Evolutionary conservation across 2,888 invertebrate species (phyloP).

Genomic region (Hoplodrina ambigua): DNA sequence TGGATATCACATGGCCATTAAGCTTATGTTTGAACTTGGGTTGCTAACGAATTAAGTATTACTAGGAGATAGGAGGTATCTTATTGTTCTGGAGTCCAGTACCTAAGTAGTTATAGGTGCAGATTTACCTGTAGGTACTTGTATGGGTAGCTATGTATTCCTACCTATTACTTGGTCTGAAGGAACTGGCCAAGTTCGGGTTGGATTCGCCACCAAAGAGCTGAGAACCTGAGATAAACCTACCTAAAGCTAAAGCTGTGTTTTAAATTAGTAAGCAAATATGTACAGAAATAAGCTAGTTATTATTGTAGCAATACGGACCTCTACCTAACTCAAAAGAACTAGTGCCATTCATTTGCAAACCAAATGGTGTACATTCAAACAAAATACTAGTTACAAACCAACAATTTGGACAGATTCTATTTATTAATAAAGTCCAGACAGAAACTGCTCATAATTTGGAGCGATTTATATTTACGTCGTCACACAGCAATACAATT

Average conservation of each 20-base stretch:
- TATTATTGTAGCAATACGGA: neutral
- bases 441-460: constrained; percentile 58
- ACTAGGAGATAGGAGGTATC: constrained; percentile 11
- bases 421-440: constrained; percentile 29
- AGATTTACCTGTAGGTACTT: too few relatives aligned
- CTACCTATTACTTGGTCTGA: too few relatives aligned
- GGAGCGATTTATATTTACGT: constrained; percentile 62
- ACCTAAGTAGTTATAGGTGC: neutral
- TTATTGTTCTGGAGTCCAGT: neutral
- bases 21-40: constrained; percentile 29
- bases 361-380: constrained; percentile 15
- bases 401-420: constrained; percentile 8
- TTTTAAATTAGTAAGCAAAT: neutral
- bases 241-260: too few relatives aligned
- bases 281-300: neutral
- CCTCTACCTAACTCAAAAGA: too few relatives aligned
- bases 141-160: too few relatives aligned
- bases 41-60: constrained; percentile 40
- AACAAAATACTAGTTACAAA: constrained; percentile 6
- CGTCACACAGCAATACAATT: constrained; percentile 67
- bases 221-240: too few relatives aligned
- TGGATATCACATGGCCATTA: constrained; percentile 47
- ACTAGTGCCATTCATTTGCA: constrained; percentile 10
- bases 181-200: too few relatives aligned
- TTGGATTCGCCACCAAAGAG: too few relatives aligned